Evolutionary conservation across 2,797 vertebrate genomes (phyloP).

Genomic region (Melanogrammus aeglefinus): DNA sequence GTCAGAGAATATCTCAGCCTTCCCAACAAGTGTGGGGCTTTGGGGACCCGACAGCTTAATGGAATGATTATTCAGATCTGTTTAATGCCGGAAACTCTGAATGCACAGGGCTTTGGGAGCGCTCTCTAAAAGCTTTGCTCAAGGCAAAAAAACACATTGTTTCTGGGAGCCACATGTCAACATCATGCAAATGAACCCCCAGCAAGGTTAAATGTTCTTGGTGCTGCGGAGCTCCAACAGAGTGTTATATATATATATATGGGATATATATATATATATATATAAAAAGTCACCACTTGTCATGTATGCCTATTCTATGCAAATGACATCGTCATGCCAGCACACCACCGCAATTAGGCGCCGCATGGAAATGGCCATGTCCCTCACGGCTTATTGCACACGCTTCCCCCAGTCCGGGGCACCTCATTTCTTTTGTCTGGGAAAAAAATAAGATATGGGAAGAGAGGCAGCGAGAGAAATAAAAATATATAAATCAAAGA

Average conservation of each 20-base stretch:
- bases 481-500: background rate
- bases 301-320: conserved; percentile 33
- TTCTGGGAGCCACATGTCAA: conserved; percentile 32
- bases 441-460: conserved; percentile 20
- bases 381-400: conserved; percentile 44
- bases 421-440: conserved; percentile 23
- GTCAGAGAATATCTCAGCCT: conserved; percentile 40
- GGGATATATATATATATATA: conserved; percentile 6
- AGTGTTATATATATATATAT: conserved; percentile 1
- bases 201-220: conserved; percentile 26
- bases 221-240: conserved; percentile 8
- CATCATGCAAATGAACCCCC: conserved; percentile 25
- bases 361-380: conserved; percentile 30
- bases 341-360: conserved; percentile 44
- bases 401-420: conserved; percentile 28
- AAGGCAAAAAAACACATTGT: conserved; percentile 17
- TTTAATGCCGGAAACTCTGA: conserved; percentile 39
- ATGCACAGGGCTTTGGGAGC: conserved; percentile 25
- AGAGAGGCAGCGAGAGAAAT: conserved; percentile 27
- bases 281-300: conserved; percentile 4
- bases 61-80: conserved; percentile 59
- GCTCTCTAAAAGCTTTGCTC: conserved; percentile 29
- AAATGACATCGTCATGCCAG: conserved; percentile 33
- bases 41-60: conserved; percentile 50
- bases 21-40: conserved; percentile 40